phyloP scores from a whole-genome alignment of 2,113 vertebrate genomes.

The Pyxicephalus adspersus region DNA sequence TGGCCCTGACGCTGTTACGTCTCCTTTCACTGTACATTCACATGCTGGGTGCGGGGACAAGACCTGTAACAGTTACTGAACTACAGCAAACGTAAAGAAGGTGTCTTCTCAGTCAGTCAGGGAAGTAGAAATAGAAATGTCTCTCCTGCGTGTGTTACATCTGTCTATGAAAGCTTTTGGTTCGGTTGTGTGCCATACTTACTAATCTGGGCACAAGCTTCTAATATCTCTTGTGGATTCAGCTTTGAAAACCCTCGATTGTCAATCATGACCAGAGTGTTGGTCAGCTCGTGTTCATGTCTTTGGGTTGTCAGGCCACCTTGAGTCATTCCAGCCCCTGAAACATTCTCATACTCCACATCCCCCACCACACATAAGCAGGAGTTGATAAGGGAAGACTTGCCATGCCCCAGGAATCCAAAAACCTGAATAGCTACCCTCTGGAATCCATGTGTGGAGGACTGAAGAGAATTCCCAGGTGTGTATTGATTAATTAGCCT shows the following conservation, averaged over 20 bases:
- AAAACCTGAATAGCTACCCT: not conserved
- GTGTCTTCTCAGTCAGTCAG: no score
- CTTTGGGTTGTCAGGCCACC: not conserved
- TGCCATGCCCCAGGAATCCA: constrained; percentile 9
- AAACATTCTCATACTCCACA: not conserved
- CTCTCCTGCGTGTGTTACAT: no score
- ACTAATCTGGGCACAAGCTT: not conserved
- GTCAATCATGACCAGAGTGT: not conserved
- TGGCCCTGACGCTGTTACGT: no score
- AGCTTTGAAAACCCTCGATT: not conserved
- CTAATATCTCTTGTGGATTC: not conserved
- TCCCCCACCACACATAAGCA: not conserved
- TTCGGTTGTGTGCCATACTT: not conserved
- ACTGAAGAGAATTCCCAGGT: not conserved
- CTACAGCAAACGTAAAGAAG: no score
- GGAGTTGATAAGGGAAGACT: constrained; percentile 17
- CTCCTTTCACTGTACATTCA: no score
- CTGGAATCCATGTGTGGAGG: not conserved
- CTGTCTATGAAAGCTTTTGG: no score
- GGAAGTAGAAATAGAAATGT: no score
- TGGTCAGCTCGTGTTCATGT: not conserved
- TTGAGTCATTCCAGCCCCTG: no score
- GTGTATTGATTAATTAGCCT: not conserved
- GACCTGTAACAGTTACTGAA: no score
- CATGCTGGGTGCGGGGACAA: no score